These are phyloP conservation scores for Hydrochoerus hydrochaeris DNA, from an alignment of 2,113 vertebrate genomes.

Conservation along the genomic window DNA sequence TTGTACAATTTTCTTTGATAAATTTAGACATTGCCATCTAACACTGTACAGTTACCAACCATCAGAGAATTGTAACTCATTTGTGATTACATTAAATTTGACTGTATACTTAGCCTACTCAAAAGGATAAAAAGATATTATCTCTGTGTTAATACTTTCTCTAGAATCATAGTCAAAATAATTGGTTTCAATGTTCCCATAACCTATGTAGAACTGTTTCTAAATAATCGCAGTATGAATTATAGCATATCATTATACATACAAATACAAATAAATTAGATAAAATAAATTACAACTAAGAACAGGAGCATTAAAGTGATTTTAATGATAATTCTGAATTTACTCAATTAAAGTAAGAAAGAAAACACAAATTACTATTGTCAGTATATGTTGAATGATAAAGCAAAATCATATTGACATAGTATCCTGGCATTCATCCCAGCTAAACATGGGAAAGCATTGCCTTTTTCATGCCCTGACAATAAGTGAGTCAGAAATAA, in stretches of 20 bases:
- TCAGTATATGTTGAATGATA: slow-evolving; percentile 30
- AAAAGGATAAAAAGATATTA: not conserved
- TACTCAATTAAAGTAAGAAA: not conserved
- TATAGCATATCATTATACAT: not conserved
- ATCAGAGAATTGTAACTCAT: not conserved
- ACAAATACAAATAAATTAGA: not conserved
- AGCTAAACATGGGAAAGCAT: not conserved
- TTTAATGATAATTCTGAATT: not conserved
- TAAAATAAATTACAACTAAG: not conserved
- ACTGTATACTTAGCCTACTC: not conserved
- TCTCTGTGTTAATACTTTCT: not conserved
- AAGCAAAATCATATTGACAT: not conserved
- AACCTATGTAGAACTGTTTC: not conserved
- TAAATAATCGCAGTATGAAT: not conserved
- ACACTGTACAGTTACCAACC: not conserved
- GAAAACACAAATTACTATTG: not conserved
- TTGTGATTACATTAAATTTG: not conserved
- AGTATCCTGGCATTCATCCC: not conserved
- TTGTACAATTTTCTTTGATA: not conserved
- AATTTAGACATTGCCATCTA: not conserved
- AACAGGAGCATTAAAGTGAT: not conserved
- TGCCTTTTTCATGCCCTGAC: not conserved
- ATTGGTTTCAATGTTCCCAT: not conserved
- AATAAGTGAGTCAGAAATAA: slow-evolving; percentile 48
- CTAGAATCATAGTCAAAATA: not conserved